Conservation (phyloP, 2,888 invertebrate species). For the Pheosia tremula region DNA sequence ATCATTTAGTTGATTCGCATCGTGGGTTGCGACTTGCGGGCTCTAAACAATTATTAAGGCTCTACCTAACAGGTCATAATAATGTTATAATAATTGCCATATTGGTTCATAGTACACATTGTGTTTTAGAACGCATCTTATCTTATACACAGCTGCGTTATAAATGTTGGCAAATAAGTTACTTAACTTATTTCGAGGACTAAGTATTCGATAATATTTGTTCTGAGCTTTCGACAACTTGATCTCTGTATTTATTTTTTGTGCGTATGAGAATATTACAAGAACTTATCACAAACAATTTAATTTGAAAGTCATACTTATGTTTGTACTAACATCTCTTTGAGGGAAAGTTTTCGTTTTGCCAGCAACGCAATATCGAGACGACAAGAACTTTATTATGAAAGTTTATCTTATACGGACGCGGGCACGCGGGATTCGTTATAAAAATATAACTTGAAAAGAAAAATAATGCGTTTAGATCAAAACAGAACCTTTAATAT, state of each 20-base stretch:
- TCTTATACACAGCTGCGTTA: too few species aligned
- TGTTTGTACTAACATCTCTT: constrained; percentile 29
- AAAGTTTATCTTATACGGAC: constrained; percentile 46
- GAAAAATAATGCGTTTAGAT: constrained; percentile 34
- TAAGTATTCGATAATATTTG: neutral
- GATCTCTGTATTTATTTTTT: constrained; percentile 4
- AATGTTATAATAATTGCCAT: too few species aligned
- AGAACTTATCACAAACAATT: constrained; percentile 26
- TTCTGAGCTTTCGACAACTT: neutral
- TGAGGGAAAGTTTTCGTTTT: constrained; percentile 33
- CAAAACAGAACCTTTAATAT: neutral
- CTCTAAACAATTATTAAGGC: too few species aligned
- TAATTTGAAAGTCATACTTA: constrained; percentile 32
- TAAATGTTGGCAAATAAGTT: too few species aligned
- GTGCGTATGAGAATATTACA: constrained; percentile 16
- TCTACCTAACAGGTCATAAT: too few species aligned
- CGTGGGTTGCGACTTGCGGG: too few species aligned
- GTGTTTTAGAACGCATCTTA: too few species aligned
- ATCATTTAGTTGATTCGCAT: too few species aligned
- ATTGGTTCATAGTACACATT: too few species aligned
- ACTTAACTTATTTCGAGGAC: too few species aligned
- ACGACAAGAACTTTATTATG: constrained; percentile 45
- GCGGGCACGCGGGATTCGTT: constrained; percentile 40
- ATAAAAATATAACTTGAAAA: constrained; percentile 45
- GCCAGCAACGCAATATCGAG: constrained; percentile 23